These are phyloP conservation scores for Gymnothorax reevesii DNA, from an alignment of 2,797 vertebrate species.

Conservation along the genomic window DNA sequence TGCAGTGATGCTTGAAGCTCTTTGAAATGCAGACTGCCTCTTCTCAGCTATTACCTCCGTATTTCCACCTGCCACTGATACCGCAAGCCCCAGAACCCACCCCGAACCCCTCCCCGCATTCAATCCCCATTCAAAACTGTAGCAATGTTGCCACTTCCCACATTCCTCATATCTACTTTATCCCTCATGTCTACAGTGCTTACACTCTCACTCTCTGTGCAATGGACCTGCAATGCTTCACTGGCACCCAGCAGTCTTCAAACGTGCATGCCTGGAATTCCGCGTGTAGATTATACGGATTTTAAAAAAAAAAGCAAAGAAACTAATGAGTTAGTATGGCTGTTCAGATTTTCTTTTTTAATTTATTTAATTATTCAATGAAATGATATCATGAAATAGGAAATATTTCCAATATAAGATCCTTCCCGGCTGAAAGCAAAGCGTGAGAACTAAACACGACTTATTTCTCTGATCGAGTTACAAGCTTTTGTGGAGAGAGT, in stretches of 20 bases:
- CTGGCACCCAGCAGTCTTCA: constrained; percentile 13
- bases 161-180: constrained; percentile 40
- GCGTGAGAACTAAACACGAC: constrained; percentile 17
- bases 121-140: not conserved
- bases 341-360: constrained; percentile 63
- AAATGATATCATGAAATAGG: constrained; percentile 48
- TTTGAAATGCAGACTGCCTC: not conserved
- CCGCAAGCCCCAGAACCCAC: not conserved
- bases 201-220: constrained; percentile 27
- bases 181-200: constrained; percentile 40
- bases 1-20: constrained; percentile 76
- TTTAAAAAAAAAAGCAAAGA: constrained; percentile 41
- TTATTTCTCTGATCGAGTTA: not conserved
- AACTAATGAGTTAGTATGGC: constrained; percentile 55
- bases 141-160: not conserved
- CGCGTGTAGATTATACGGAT: constrained; percentile 42
- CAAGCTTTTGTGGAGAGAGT: not conserved
- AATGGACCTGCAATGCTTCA: not conserved
- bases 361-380: constrained; percentile 70
- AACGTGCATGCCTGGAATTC: not conserved
- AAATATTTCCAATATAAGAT: constrained; percentile 40
- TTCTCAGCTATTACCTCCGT: not conserved
- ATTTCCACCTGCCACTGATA: not conserved
- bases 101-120: not conserved
- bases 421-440: constrained; percentile 44